A percentile compares a stretch with the other conserved stretches of the same genome.
Evolutionary conservation across 2,797 vertebrate genomes (phyloP).

Genomic region (Trichosurus vulpecula): DNA sequence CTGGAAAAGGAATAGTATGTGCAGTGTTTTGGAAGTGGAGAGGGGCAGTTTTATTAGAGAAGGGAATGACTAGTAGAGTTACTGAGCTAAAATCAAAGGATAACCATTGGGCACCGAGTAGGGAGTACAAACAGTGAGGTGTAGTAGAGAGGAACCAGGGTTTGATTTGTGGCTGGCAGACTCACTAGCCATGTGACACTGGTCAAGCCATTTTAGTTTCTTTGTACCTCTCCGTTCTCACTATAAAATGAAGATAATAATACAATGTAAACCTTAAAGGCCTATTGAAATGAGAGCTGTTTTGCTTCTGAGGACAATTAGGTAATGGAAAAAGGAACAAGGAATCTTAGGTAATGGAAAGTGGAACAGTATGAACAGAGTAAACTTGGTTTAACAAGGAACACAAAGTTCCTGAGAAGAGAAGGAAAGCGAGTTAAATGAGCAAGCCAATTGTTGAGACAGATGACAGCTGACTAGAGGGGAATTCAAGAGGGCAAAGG

Average conservation of each 20-base stretch:
- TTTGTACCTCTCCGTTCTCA: neutral
- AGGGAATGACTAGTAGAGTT: neutral
- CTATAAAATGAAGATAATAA: neutral
- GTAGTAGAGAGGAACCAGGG: neutral
- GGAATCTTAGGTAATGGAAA: neutral
- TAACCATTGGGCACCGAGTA: neutral
- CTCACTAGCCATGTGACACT: neutral
- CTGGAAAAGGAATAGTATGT: neutral
- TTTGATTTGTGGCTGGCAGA: conserved; percentile 16
- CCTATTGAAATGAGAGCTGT: neutral
- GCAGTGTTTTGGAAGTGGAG: neutral
- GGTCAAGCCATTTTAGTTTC: neutral
- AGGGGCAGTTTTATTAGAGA: neutral
- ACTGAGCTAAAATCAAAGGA: neutral
- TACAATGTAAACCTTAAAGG: neutral
- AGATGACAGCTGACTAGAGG: neutral
- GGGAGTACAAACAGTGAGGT: neutral
- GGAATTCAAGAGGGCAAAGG: neutral
- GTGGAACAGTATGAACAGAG: neutral
- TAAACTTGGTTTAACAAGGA: neutral
- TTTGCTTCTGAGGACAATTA: neutral
- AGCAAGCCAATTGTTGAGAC: neutral
- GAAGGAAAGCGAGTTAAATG: neutral
- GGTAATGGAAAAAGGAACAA: neutral
- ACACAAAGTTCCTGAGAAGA: neutral